phyloP scores from a whole-genome alignment of 2,888 invertebrate species.

The Polydrusus pterygomalis region DNA sequence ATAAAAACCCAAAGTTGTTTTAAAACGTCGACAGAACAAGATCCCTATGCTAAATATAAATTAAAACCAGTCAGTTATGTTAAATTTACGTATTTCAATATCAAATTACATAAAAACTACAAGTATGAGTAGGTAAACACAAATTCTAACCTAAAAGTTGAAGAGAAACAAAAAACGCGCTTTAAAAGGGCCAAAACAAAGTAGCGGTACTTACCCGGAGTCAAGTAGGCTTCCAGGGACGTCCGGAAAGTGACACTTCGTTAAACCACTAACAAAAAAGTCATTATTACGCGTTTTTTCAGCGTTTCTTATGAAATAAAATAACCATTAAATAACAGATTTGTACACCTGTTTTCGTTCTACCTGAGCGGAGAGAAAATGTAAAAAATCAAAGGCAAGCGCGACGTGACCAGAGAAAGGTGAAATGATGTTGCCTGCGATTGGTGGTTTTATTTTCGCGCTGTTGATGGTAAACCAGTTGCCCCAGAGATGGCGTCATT shows the following conservation, averaged over 20 bases:
- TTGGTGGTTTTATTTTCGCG: conserved; percentile 23
- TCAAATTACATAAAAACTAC: conserved; percentile 19
- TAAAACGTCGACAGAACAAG: background rate
- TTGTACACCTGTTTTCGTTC: conserved; percentile 29
- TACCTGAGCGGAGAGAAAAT: conserved; percentile 1
- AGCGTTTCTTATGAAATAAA: background rate
- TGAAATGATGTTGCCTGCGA: conserved; percentile 19
- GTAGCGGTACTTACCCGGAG: conserved; percentile 26
- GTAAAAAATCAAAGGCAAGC: conserved; percentile 26
- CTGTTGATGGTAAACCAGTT: background rate
- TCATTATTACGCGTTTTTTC: conserved; percentile 7
- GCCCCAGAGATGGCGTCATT: background rate
- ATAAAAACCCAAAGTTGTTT: conserved; percentile 8
- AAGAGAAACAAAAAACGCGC: conserved; percentile 9
- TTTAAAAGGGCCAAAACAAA: background rate
- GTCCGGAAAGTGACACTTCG: background rate
- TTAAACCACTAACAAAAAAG: conserved; percentile 21
- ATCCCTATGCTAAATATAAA: conserved; percentile 2
- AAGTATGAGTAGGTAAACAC: conserved; percentile 15
- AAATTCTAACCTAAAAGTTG: conserved; percentile 30
- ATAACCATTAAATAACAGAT: conserved; percentile 14
- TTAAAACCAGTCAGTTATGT: background rate
- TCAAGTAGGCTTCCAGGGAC: conserved; percentile 19
- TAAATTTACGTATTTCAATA: conserved; percentile 15
- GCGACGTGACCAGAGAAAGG: conserved; percentile 25